Percentiles rank a stretch among this genome's conserved stretches.
Conservation (phyloP, 2,888 invertebrate species). For the Electrophaes corylata region DNA sequence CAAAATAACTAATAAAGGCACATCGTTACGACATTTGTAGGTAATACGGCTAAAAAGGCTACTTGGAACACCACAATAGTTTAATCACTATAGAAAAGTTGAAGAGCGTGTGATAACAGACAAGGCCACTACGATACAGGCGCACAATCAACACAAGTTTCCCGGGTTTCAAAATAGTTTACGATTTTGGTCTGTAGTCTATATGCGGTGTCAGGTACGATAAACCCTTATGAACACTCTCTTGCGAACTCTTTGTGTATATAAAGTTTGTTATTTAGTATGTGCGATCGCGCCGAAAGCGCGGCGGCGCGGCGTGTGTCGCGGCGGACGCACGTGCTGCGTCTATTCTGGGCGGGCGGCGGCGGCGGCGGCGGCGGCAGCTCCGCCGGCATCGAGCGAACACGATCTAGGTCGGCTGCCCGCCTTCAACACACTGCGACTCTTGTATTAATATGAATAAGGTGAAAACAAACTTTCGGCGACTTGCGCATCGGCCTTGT, state of each 20-base stretch:
- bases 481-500: slow-evolving; percentile 18
- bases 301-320: slow-evolving; percentile 70
- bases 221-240: slow-evolving; percentile 30
- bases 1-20: slow-evolving; percentile 73
- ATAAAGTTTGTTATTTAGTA: slow-evolving; percentile 39
- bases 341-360: slow-evolving; percentile 78
- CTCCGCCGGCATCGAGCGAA: slow-evolving; percentile 74
- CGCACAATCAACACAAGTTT: slow-evolving; percentile 62
- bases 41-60: slow-evolving; percentile 49
- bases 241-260: slow-evolving; percentile 45
- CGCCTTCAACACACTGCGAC: slow-evolving; percentile 45
- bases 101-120: slow-evolving; percentile 61
- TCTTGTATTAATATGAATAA: slow-evolving; percentile 33
- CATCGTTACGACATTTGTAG: slow-evolving; percentile 64
- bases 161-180: slow-evolving; percentile 63
- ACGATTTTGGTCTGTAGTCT: slow-evolving; percentile 38
- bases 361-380: slow-evolving; percentile 58
- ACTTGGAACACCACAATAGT: slow-evolving; percentile 46
- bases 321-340: slow-evolving; percentile 80
- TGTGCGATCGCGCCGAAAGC: slow-evolving; percentile 39
- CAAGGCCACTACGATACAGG: slow-evolving; percentile 72
- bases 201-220: slow-evolving; percentile 29
- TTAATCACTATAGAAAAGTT: slow-evolving; percentile 51
- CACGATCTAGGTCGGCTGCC: slow-evolving; percentile 75
- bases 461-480: slow-evolving; percentile 32